phyloP scores from a whole-genome alignment of 37 sponge, comb jelly and placozoan genomes.

The Diacarnus erythraeanus region DNA sequence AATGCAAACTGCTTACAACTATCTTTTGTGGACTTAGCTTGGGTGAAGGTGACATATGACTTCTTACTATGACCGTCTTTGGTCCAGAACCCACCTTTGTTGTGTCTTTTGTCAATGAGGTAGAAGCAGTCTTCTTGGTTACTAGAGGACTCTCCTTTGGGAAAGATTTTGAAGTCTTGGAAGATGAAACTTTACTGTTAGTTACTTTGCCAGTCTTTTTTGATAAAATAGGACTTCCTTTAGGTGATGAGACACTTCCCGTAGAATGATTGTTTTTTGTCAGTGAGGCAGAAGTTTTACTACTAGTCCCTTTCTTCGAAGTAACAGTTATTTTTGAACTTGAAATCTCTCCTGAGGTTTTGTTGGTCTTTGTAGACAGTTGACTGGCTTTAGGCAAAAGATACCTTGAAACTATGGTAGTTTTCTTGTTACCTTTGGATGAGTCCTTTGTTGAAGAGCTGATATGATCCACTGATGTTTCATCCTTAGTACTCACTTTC shows the following conservation, averaged over 20 bases:
- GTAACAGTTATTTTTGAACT: too few relatives aligned
- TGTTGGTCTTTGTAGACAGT: not conserved
- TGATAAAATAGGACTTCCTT: not conserved
- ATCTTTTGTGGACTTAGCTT: not conserved
- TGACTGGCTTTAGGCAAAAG: not conserved
- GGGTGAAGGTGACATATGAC: not conserved
- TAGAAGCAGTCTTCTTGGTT: constrained; percentile 1
- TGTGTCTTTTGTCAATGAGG: not conserved
- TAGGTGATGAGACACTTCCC: not conserved
- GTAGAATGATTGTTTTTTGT: not conserved
- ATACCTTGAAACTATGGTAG: not conserved
- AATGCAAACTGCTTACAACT: not conserved
- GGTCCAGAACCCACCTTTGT: not conserved
- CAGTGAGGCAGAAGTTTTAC: too few relatives aligned
- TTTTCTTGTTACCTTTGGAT: too few relatives aligned
- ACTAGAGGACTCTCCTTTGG: not conserved
- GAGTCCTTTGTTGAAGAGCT: too few relatives aligned
- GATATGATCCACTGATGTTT: too few relatives aligned
- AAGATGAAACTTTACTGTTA: not conserved
- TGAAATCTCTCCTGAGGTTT: too few relatives aligned
- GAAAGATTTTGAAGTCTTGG: not conserved
- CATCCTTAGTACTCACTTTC: too few relatives aligned
- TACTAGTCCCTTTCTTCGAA: too few relatives aligned
- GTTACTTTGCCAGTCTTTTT: not conserved
- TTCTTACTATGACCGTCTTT: not conserved